Percentiles rank a stretch among this genome's conserved stretches.
Conservation (phyloP, 2,113 vertebrate species). For the Myrmecophaga tridactyla region DNA sequence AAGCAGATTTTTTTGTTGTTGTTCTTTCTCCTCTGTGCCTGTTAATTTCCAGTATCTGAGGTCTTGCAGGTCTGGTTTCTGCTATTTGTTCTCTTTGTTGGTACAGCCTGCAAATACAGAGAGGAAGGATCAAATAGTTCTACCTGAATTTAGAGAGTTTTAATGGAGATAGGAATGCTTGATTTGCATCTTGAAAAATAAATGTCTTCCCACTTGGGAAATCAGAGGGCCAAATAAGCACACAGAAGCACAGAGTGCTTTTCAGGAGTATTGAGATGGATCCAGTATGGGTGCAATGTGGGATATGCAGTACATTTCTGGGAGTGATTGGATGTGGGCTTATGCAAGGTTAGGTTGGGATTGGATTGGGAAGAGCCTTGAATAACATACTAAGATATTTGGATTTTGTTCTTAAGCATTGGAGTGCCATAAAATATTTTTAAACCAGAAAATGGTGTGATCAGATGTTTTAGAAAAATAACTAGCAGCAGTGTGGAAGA, state of each 20-base stretch:
- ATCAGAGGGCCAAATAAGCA: not conserved
- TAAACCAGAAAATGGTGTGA: not conserved
- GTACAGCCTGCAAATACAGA: not conserved
- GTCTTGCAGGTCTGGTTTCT: not conserved
- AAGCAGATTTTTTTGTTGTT: not conserved
- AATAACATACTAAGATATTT: conserved; percentile 3
- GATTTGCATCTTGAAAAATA: not conserved
- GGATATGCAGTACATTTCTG: not conserved
- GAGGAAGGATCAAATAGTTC: not conserved
- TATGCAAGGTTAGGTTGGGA: not conserved
- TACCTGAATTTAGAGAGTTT: not conserved
- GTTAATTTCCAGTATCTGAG: not conserved
- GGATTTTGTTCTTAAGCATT: conserved; percentile 11
- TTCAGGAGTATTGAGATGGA: not conserved
- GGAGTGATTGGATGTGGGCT: not conserved
- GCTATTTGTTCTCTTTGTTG: not conserved
- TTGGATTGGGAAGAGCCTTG: not conserved
- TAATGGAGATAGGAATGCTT: not conserved
- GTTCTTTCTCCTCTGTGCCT: not conserved
- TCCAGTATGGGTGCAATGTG: not conserved
- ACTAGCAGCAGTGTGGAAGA: not conserved
- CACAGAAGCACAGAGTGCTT: not conserved
- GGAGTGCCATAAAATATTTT: not conserved
- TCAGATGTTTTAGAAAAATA: conserved; percentile 28
- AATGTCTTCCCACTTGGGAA: not conserved